Base-by-base conservation (phyloP, 2,113 vertebrate genomes). In the Lanius ludovicianus region DNA sequence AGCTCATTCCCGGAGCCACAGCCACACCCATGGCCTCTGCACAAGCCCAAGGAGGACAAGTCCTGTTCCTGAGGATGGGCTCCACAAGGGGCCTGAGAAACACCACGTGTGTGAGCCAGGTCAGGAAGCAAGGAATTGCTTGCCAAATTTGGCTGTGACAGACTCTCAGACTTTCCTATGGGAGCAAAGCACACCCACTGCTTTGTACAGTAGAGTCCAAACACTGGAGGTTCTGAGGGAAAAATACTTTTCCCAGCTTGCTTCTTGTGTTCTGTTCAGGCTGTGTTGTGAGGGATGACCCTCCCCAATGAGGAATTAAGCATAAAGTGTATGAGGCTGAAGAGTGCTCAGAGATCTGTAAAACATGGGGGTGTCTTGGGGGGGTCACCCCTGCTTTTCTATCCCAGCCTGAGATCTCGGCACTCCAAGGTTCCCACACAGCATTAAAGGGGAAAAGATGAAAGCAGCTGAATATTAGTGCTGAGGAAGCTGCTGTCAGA, bases 401-500 rank as follows among this genome's bases (percentile, higher is more conserved):
- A 33, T 57, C 50, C 44, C 23, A 4, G 64, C 8, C 46, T 1
- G 12, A 85, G 64, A 80, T 15, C 82, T 63, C 0, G 0, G 53
- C 65, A 22, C 37, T 73, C 59, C 56, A 64, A 90, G 60, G 37
- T 22, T 73, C 69, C n/a, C 67, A 76, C 53, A 13, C 46, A 77
- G 69, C 63, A 18, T 14, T 18, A 5, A 46, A 76, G 44, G 22
- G 23, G 65, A 37, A 55, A 74, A 86, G 71, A 77, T 73, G 67
- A 88, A 90, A 95, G 83, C 59, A 90, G 79, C 59, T 39, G 82
- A 94, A 7, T 57, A 44, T 44, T 56, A 90, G 82, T 1, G 41
- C 82, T 15, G 12, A 91, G 87, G 92, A 94, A 91, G 78, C 82
- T 85, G 87, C 85, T 95, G 95, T 86, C 84, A 84, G 91, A 77